Evolutionary conservation across 2,888 invertebrate species (phyloP).

Genomic region (Rotaria socialis): DNA sequence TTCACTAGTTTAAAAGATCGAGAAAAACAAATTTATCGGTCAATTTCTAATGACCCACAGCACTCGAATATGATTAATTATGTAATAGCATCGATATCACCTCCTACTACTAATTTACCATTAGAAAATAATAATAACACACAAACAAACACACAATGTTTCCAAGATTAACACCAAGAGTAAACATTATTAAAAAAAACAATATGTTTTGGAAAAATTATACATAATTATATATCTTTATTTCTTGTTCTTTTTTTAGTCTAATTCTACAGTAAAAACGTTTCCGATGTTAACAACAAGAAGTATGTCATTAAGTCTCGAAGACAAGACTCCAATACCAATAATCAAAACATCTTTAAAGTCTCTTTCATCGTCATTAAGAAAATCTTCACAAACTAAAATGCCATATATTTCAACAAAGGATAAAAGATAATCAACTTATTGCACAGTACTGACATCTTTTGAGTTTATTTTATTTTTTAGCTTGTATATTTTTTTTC

Average conservation of each 20-base stretch:
- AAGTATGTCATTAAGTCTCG: too few species aligned
- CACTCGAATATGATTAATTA: neutral
- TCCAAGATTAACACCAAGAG: neutral
- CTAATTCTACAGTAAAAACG: too few species aligned
- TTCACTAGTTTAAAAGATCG: neutral
- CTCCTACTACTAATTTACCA: neutral
- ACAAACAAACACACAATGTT: neutral
- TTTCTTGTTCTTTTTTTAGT: too few species aligned
- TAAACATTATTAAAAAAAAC: neutral
- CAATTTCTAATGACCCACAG: neutral
- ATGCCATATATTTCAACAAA: neutral
- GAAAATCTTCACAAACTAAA: neutral
- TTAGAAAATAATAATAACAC: neutral
- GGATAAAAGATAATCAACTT: neutral
- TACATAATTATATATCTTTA: too few species aligned
- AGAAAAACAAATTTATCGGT: neutral
- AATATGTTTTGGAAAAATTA: too few species aligned
- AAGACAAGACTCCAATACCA: neutral
- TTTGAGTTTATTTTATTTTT: neutral
- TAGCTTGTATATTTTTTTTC: neutral
- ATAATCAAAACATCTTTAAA: neutral
- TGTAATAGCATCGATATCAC: neutral
- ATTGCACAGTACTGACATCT: neutral
- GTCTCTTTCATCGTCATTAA: neutral
- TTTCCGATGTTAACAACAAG: too few species aligned